Conservation (phyloP, 2,113 vertebrate genomes). For the Lichenostomus cassidix region DNA sequence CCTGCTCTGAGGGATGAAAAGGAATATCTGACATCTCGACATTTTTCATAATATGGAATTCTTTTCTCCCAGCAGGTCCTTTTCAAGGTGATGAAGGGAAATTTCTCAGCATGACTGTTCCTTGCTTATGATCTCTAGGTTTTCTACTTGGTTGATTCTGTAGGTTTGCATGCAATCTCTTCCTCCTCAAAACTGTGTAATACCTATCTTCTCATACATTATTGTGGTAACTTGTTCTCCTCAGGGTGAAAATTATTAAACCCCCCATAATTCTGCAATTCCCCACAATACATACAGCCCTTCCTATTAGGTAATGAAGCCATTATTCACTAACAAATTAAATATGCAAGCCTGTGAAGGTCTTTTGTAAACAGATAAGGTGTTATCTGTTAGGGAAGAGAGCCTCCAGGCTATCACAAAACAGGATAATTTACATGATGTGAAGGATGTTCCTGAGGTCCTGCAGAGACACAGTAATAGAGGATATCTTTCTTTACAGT, state of each 20-base stretch:
- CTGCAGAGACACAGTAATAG: neutral
- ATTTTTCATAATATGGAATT: neutral
- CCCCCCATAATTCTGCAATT: neutral
- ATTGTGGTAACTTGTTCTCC: neutral
- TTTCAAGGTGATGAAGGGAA: neutral
- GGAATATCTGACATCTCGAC: neutral
- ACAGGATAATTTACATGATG: neutral
- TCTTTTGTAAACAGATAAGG: neutral
- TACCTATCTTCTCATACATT: neutral
- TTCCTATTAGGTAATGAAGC: neutral
- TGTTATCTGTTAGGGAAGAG: neutral
- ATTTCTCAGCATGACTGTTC: neutral
- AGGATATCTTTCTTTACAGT: neutral
- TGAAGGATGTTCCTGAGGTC: neutral
- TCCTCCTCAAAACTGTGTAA: neutral
- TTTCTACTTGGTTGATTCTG: neutral
- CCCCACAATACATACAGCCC: neutral
- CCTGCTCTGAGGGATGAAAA: neutral
- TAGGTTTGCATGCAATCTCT: neutral
- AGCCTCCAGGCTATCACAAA: neutral
- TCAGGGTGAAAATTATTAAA: neutral
- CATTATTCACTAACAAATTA: conserved; percentile 1
- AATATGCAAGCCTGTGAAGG: neutral
- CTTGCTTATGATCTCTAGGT: neutral
- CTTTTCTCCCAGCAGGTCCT: neutral